Conservation (phyloP, 2,113 vertebrate species). For the Mesembrinibis cayennensis region DNA sequence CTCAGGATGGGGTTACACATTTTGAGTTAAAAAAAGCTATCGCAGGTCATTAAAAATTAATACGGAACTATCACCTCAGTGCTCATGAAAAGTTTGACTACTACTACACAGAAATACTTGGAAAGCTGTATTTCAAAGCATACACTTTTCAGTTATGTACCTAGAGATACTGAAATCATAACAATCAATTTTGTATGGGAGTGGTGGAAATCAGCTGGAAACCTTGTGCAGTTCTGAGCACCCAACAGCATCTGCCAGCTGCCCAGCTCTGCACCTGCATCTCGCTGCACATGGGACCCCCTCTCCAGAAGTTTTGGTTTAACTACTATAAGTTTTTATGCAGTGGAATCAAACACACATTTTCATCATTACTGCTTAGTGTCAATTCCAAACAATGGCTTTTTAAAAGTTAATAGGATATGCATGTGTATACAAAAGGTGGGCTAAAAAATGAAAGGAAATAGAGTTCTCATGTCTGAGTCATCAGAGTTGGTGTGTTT, state of each 20-base stretch:
- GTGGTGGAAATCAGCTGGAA: not conserved
- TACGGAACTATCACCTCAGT: not conserved
- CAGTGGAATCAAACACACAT: not conserved
- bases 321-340: not conserved
- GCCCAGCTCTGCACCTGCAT: not conserved
- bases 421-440: not conserved
- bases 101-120: not conserved
- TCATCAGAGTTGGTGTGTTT: not conserved
- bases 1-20: not conserved
- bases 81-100: not conserved
- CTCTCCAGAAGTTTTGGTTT: not conserved
- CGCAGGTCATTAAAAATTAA: not conserved
- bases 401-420: not conserved
- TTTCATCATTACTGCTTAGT: not conserved
- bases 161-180: not conserved
- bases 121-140: not conserved
- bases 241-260: not conserved
- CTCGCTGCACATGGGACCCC: fast-evolving
- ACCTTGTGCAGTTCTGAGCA: not conserved
- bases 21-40: not conserved
- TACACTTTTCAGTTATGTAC: not conserved
- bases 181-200: not conserved
- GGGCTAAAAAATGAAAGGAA: not conserved
- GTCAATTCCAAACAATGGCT: not conserved
- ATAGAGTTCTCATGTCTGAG: not conserved